phyloP scores from a whole-genome alignment of 2,797 vertebrate genomes.

The Notolepis coatsorum region DNA sequence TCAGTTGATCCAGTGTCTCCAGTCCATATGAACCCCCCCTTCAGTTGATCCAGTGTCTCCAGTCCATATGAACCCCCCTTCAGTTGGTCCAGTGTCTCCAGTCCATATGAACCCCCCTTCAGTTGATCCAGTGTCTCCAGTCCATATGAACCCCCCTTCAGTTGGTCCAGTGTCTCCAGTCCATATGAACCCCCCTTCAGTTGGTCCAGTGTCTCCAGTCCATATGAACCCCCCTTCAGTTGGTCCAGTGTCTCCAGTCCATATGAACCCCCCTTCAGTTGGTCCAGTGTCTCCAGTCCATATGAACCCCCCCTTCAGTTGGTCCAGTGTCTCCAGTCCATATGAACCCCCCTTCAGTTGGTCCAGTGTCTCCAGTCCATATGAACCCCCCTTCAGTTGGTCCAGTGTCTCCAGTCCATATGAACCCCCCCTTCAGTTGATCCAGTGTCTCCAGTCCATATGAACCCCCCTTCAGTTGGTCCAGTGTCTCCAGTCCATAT shows the following conservation, averaged over 20 bases:
- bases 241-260: not conserved
- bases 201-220: conserved; percentile 1
- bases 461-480: not conserved
- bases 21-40: not conserved
- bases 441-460: conserved; percentile 6
- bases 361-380: conserved; percentile 4
- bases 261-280: not conserved
- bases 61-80: conserved; percentile 4
- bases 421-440: not conserved
- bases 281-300: conserved; percentile 2
- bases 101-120: not conserved
- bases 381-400: not conserved
- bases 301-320: not conserved
- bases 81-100: not conserved
- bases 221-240: not conserved
- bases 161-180: not conserved
- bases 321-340: not conserved
- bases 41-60: not conserved
- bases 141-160: not conserved
- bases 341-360: not conserved
- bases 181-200: not conserved
- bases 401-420: not conserved
- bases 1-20: not conserved
- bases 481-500: not conserved
- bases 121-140: not conserved